Conservation (phyloP, 1,140 invertebrate species). For the Ceratina calcarata region DNA sequence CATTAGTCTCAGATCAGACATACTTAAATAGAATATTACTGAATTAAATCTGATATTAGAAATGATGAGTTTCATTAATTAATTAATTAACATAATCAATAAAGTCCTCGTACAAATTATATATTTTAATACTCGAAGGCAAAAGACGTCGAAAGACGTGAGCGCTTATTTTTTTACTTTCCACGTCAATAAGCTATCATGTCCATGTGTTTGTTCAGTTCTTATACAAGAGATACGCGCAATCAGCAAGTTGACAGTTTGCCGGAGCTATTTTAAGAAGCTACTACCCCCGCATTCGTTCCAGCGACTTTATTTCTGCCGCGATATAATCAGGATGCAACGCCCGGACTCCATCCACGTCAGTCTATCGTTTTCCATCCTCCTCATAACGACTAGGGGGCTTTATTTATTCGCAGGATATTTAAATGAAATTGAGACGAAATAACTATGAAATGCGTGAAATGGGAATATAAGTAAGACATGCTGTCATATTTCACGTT, state of each 20-base stretch:
- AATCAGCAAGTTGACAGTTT: conserved; percentile 34
- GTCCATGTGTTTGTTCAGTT: conserved; percentile 50
- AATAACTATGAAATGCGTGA: too few species aligned
- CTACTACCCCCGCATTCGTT: conserved; percentile 58
- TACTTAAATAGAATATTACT: too few species aligned
- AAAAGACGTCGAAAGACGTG: too few species aligned
- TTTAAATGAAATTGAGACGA: background rate
- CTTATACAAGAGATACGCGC: conserved; percentile 41
- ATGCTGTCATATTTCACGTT: too few species aligned
- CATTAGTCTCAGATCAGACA: too few species aligned
- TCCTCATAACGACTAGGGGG: background rate
- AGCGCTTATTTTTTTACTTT: background rate
- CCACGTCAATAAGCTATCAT: background rate
- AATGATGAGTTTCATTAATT: too few species aligned
- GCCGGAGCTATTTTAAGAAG: conserved; percentile 59
- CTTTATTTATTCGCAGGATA: background rate
- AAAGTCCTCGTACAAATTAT: too few species aligned
- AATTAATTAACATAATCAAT: too few species aligned
- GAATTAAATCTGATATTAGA: too few species aligned
- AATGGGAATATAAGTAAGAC: too few species aligned
- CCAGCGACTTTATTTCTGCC: conserved; percentile 54
- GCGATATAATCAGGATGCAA: conserved; percentile 32
- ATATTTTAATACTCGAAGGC: too few species aligned
- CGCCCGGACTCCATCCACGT: background rate
- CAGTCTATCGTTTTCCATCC: background rate